Conservation (phyloP, 1,140 invertebrate species). For the Ceratina australensis region DNA sequence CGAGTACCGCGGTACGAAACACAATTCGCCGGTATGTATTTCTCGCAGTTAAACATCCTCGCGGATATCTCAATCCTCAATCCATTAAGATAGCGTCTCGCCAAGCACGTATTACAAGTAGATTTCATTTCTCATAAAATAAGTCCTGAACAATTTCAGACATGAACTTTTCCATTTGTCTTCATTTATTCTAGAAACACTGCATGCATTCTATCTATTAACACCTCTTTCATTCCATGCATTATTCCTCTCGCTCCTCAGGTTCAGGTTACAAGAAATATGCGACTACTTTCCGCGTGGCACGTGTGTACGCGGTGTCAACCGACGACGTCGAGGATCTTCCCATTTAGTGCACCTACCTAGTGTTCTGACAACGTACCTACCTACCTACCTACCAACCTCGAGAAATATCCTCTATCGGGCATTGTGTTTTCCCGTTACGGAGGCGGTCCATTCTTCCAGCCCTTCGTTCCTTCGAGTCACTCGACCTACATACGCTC, state of each 20-base stretch:
- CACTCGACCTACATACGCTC: conserved; percentile 33
- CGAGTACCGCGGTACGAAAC: neutral
- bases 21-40: conserved; percentile 1
- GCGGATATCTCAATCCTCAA: neutral
- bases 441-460: conserved; percentile 20
- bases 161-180: too few relatives aligned
- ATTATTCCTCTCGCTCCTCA: conserved; percentile 49
- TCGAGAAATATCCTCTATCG: conserved; percentile 38
- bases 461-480: neutral
- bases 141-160: too few relatives aligned
- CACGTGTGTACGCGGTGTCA: conserved; percentile 1
- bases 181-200: too few relatives aligned
- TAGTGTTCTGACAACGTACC: conserved; percentile 25
- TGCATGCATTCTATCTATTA: neutral
- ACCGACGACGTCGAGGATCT: conserved; percentile 36
- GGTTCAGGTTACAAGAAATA: conserved; percentile 1
- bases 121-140: too few relatives aligned
- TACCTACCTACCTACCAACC: conserved; percentile 18
- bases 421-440: conserved; percentile 41
- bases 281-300: conserved; percentile 40
- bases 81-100: too few relatives aligned
- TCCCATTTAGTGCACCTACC: conserved; percentile 43
- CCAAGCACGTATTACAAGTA: too few relatives aligned
- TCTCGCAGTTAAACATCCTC: neutral
- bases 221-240: conserved; percentile 28